Conservation (phyloP, 2,888 invertebrate species). For the Myopa tessellatipennis region DNA sequence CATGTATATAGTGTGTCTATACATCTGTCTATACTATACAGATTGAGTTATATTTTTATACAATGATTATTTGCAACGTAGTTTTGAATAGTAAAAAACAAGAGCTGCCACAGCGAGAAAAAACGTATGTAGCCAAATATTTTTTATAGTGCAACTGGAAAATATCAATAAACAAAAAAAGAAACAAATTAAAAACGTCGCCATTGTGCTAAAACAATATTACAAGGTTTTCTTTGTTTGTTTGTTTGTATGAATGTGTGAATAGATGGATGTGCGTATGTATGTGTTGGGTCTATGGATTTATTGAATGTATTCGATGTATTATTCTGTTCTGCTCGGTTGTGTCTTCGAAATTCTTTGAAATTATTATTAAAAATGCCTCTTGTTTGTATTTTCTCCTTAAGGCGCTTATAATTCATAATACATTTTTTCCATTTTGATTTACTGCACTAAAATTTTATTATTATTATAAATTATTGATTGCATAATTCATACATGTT, state of each 20-base stretch:
- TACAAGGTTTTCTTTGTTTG: neutral
- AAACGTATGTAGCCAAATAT: too few species aligned
- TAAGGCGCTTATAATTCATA: too few species aligned
- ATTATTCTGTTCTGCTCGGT: too few species aligned
- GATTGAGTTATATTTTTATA: neutral
- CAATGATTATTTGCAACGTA: conserved; percentile 5
- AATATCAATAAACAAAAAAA: neutral
- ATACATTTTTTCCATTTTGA: too few species aligned
- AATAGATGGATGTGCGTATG: neutral
- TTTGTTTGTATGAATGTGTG: neutral
- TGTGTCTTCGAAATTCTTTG: too few species aligned
- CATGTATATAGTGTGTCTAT: conserved; percentile 6
- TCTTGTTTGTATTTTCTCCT: too few species aligned
- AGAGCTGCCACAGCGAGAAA: neutral
- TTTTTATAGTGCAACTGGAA: too few species aligned
- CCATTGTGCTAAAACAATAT: neutral
- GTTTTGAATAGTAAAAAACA: conserved; percentile 13
- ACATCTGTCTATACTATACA: neutral
- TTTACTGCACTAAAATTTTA: too few species aligned
- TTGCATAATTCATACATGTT: too few species aligned
- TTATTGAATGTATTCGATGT: too few species aligned
- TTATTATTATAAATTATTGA: too few species aligned
- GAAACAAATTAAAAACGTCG: conserved; percentile 1
- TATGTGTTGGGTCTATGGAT: neutral
- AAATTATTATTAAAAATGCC: too few species aligned